Conservation (phyloP, 2,797 vertebrate species). For the Varecia variegata region DNA sequence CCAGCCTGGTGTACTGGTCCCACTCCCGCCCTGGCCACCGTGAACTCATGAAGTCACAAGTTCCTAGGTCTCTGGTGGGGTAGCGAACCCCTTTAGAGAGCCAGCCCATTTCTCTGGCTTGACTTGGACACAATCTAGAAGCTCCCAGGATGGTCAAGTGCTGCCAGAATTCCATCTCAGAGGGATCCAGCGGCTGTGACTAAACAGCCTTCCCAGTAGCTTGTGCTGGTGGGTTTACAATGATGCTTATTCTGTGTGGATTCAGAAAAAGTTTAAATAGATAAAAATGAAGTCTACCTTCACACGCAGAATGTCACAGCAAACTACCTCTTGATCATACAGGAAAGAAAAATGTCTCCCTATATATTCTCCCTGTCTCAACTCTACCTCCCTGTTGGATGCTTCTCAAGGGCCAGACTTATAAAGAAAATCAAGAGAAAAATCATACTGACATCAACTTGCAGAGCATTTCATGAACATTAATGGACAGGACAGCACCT, state of each 20-base stretch:
- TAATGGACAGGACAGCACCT: neutral
- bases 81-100: neutral
- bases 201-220: neutral
- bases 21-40: accelerated
- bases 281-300: neutral
- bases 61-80: neutral
- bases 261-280: neutral
- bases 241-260: neutral
- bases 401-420: neutral
- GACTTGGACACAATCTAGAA: neutral
- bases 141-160: neutral
- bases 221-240: neutral
- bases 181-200: neutral
- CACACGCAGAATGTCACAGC: neutral
- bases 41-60: accelerated
- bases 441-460: neutral
- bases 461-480: neutral
- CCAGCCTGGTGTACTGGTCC: neutral
- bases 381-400: neutral
- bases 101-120: neutral
- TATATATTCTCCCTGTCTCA: neutral
- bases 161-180: neutral
- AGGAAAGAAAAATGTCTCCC: neutral
- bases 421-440: neutral
- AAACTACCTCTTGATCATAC: neutral